These are phyloP conservation scores for Aproaerema taeniolella DNA, from an alignment of 2,888 invertebrate genomes.

Conservation along the genomic window DNA sequence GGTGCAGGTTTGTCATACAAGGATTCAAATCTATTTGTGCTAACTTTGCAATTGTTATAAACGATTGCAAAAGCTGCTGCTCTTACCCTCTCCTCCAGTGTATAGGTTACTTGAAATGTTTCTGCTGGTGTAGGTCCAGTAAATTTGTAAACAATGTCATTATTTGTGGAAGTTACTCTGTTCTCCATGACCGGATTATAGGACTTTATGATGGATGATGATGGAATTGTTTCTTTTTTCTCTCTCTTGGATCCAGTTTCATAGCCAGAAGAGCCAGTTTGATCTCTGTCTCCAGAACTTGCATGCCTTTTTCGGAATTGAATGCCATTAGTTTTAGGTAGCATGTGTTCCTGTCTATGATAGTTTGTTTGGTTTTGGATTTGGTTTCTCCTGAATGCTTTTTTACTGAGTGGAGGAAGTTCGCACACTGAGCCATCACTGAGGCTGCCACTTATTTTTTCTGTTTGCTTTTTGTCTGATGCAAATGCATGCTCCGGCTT, in stretches of 20 bases:
- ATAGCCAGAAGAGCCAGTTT: conserved; percentile 52
- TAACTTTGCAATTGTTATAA: conserved; percentile 65
- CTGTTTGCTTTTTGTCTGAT: conserved; percentile 38
- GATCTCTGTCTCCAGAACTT: conserved; percentile 53
- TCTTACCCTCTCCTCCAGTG: conserved; percentile 56
- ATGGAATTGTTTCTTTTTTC: conserved; percentile 35
- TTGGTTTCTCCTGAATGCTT: conserved; percentile 44
- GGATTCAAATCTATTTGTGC: conserved; percentile 56
- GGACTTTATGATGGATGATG: conserved; percentile 33
- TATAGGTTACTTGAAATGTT: conserved; percentile 55
- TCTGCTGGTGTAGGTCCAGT: conserved; percentile 47
- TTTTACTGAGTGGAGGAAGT: conserved; percentile 41
- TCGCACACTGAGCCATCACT: conserved; percentile 65
- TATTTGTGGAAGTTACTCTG: conserved; percentile 63
- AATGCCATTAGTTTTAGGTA: conserved; percentile 39
- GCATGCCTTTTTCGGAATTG: conserved; percentile 44
- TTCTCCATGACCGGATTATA: conserved; percentile 66
- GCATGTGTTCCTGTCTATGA: conserved; percentile 34
- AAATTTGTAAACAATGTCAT: conserved; percentile 55
- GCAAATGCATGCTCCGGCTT: conserved; percentile 50
- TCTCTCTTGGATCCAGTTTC: conserved; percentile 51
- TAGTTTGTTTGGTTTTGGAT: conserved; percentile 33
- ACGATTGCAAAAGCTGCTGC: conserved; percentile 65
- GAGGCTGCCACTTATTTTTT: conserved; percentile 49
- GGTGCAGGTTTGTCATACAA: conserved; percentile 65